These are phyloP conservation scores for Lymantria monacha DNA, from an alignment of 2,888 invertebrate species.

Conservation along the genomic window DNA sequence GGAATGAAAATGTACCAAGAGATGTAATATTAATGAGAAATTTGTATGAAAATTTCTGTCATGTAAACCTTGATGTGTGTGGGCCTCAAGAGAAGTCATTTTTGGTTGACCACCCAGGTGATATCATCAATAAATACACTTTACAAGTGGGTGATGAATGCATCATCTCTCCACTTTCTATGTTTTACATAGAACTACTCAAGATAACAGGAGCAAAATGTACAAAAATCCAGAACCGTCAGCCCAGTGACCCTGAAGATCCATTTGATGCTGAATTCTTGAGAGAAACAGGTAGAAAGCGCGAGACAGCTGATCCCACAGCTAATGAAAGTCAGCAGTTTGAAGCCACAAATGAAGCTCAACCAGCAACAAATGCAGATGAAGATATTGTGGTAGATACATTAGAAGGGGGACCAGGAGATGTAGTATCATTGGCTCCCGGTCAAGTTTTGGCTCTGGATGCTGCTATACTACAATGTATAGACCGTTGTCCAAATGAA, in stretches of 20 bases:
- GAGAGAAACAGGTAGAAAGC: slow-evolving; percentile 90
- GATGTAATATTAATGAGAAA: slow-evolving; percentile 91
- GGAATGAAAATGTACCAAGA: slow-evolving; percentile 87
- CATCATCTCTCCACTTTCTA: slow-evolving; percentile 93
- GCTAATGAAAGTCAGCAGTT: slow-evolving; percentile 70
- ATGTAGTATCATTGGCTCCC: slow-evolving; percentile 87
- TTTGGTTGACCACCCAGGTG: slow-evolving; percentile 87
- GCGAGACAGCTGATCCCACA: slow-evolving; percentile 66
- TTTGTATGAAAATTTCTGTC: slow-evolving; percentile 94
- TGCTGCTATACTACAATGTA: slow-evolving; percentile 94
- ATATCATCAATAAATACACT: slow-evolving; percentile 87
- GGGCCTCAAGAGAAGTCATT: slow-evolving; percentile 93
- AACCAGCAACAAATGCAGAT: slow-evolving; percentile 79
- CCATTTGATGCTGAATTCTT: slow-evolving; percentile 96
- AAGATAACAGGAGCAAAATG: slow-evolving; percentile 90
- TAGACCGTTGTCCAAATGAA: slow-evolving; percentile 93
- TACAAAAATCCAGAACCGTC: slow-evolving; percentile 88
- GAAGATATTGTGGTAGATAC: slow-evolving; percentile 89
- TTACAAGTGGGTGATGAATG: slow-evolving; percentile 95
- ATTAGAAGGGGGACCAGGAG: slow-evolving; percentile 78
- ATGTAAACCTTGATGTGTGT: slow-evolving; percentile 94
- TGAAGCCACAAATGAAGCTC: slow-evolving; percentile 76
- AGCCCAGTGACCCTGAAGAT: slow-evolving; percentile 91
- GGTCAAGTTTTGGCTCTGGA: slow-evolving; percentile 94
- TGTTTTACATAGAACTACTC: slow-evolving; percentile 94